Conservation (phyloP, 2,113 vertebrate species). For the Micromys minutus region DNA sequence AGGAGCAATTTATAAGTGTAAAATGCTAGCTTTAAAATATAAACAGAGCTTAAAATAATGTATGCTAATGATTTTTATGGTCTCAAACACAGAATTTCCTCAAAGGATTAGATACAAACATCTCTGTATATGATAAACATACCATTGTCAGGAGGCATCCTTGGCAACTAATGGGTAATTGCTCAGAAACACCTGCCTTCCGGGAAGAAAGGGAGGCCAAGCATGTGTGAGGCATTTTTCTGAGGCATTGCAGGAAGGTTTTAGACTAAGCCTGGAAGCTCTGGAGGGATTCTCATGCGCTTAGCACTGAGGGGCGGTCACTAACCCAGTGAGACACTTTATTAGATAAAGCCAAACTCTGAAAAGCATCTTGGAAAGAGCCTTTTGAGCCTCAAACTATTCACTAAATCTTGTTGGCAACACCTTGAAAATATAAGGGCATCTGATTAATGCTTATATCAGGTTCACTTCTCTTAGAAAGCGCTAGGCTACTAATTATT, state of each 20-base stretch:
- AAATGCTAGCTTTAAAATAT: constrained; percentile 16
- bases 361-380: not conserved
- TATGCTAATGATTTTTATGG: not conserved
- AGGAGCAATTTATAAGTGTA: not conserved
- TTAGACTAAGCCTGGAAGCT: not conserved
- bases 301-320: not conserved
- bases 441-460: too few species aligned
- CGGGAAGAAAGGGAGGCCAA: not conserved
- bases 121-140: not conserved
- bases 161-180: constrained; percentile 38
- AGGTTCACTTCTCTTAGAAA: too few species aligned
- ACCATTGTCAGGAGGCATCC: not conserved
- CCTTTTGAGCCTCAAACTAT: not conserved
- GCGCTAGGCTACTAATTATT: too few species aligned
- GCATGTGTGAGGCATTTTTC: not conserved
- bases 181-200: constrained; percentile 43
- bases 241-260: not conserved
- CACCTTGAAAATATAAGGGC: not conserved
- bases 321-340: not conserved
- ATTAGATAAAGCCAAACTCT: not conserved
- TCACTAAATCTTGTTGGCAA: constrained; percentile 6
- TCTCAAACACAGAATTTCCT: not conserved
- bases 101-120: not conserved
- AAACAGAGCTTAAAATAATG: not conserved
- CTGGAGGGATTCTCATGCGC: not conserved